A percentile compares a stretch with the other conserved stretches of the same genome.
phyloP scores from a whole-genome alignment of 2,797 vertebrate genomes.

The Monodelphis domestica region DNA sequence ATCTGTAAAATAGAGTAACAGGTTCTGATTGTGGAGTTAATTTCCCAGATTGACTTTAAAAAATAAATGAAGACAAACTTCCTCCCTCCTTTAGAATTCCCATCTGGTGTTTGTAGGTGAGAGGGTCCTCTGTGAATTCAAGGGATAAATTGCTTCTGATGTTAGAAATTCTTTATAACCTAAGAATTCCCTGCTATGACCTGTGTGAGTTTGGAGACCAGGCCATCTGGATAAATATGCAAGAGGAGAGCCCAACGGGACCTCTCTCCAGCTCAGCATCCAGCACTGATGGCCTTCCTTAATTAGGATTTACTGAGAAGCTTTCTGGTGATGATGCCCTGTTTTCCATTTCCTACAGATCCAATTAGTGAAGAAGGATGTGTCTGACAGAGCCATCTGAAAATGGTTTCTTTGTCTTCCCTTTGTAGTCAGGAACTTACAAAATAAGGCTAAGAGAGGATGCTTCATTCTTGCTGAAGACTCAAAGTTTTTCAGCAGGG shows the following conservation, averaged over 20 bases:
- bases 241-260: background rate
- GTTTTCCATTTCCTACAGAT: slow-evolving; percentile 2
- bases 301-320: slow-evolving; percentile 11
- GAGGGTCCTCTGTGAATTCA: background rate
- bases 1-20: background rate
- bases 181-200: background rate
- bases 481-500: background rate
- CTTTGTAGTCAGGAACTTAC: background rate
- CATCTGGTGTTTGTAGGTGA: background rate
- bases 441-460: background rate
- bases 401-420: slow-evolving; percentile 6
- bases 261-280: background rate
- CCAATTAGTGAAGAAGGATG: background rate
- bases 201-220: background rate
- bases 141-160: background rate
- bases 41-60: background rate
- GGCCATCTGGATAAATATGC: background rate
- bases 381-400: background rate
- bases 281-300: background rate
- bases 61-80: background rate
- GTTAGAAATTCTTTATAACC: background rate
- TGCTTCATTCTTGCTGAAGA: background rate
- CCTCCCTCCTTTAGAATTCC: background rate
- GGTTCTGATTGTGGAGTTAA: background rate
- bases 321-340: background rate